phyloP scores from a whole-genome alignment of 2,888 invertebrate species.

The Lottia gigantea region DNA sequence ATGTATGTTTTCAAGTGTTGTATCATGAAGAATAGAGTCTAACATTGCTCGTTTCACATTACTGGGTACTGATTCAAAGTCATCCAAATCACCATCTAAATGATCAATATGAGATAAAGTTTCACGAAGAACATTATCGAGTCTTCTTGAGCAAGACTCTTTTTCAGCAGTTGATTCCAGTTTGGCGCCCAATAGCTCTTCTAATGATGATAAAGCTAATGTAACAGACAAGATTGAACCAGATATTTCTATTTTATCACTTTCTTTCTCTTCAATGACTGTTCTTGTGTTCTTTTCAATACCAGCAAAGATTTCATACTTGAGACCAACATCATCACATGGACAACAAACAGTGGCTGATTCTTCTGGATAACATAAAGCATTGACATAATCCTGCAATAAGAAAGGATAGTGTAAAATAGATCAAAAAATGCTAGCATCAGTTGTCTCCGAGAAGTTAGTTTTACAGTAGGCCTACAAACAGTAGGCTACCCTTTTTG shows the following conservation, averaged over 20 bases:
- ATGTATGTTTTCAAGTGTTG: conserved; percentile 29
- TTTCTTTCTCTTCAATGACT: conserved; percentile 34
- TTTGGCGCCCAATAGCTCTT: conserved; percentile 42
- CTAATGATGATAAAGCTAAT: conserved; percentile 56
- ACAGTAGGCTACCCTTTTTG: too few species aligned
- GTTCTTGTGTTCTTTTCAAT: conserved; percentile 51
- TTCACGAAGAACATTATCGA: conserved; percentile 33
- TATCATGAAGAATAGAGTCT: conserved; percentile 37
- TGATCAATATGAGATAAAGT: conserved; percentile 44
- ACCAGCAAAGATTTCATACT: conserved; percentile 35
- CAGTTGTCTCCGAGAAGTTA: too few species aligned
- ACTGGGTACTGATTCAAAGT: conserved; percentile 35
- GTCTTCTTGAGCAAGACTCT: conserved; percentile 21
- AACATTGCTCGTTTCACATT: conserved; percentile 43
- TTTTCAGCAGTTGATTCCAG: conserved; percentile 18
- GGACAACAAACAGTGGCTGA: conserved; percentile 38
- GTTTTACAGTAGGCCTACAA: too few species aligned
- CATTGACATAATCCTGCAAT: conserved; percentile 50
- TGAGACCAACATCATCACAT: conserved; percentile 28
- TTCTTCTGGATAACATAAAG: conserved; percentile 45
- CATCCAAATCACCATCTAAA: conserved; percentile 36
- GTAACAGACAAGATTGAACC: conserved; percentile 54
- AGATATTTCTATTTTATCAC: conserved; percentile 42
- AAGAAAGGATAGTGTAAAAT: neutral
- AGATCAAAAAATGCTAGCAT: too few species aligned